phyloP scores from a whole-genome alignment of 37 sponge, comb jelly and placozoan species.

The Haliclona indistincta region DNA sequence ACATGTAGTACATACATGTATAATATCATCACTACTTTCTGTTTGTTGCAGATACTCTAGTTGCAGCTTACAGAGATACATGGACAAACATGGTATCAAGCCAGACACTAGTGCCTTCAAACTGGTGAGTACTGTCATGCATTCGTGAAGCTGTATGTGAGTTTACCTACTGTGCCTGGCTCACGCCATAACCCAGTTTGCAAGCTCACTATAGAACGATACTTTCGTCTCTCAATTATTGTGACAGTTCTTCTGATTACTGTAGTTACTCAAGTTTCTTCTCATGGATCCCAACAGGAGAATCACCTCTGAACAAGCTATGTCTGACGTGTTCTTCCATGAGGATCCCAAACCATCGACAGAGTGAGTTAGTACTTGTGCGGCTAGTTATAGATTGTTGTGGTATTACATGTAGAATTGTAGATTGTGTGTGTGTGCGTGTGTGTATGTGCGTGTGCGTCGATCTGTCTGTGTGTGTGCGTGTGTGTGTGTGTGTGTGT shows the following conservation, averaged over 20 bases:
- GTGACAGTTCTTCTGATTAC: background rate
- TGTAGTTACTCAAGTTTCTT: constrained; percentile 77
- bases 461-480: constrained; percentile 24
- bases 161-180: too few relatives aligned
- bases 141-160: too few relatives aligned
- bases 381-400: background rate
- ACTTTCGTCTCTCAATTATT: too few relatives aligned
- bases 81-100: constrained; percentile 88
- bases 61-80: constrained; percentile 80
- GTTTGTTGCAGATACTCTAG: constrained; percentile 28
- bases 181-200: too few relatives aligned
- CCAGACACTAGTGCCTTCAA: constrained; percentile 88
- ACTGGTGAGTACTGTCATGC: constrained; percentile 50
- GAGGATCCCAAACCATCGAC: constrained; percentile 79
- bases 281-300: constrained; percentile 95
- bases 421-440: constrained; percentile 29
- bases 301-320: constrained; percentile 85
- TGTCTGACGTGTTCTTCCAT: constrained; percentile 83
- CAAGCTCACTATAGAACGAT: too few relatives aligned
- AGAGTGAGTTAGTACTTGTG: constrained; percentile 54
- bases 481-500: constrained; percentile 35
- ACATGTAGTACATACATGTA: too few relatives aligned
- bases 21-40: too few relatives aligned
- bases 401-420: constrained; percentile 10
- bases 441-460: constrained; percentile 29